Evolutionary conservation across 1,140 invertebrate genomes (phyloP).

Genomic region (Acromyrmex echinatior): DNA sequence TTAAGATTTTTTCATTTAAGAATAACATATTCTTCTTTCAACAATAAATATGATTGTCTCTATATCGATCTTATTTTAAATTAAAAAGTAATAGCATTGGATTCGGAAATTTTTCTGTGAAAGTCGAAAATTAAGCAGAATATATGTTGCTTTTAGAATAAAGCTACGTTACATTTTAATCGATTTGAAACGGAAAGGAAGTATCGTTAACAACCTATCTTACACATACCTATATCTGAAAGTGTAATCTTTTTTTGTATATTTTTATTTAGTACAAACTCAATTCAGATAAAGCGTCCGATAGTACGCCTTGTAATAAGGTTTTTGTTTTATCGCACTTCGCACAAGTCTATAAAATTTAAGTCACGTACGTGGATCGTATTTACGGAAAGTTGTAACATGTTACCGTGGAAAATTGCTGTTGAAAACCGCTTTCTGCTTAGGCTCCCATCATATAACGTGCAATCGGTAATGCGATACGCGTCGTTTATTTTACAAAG

Average conservation of each 20-base stretch:
- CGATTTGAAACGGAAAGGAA: background rate
- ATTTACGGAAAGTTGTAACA: constrained; percentile 39
- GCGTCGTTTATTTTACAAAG: constrained; percentile 20
- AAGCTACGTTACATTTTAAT: background rate
- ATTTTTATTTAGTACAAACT: background rate
- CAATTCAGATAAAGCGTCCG: background rate
- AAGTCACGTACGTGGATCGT: constrained; percentile 23
- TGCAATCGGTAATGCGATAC: constrained; percentile 42
- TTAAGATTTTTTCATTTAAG: too few species aligned
- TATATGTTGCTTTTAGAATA: background rate
- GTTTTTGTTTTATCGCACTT: background rate
- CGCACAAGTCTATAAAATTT: constrained; percentile 19
- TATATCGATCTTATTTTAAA: too few species aligned
- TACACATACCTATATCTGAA: background rate
- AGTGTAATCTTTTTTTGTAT: background rate
- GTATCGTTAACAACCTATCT: background rate
- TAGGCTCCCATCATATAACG: background rate
- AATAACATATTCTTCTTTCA: too few species aligned
- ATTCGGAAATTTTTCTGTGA: background rate
- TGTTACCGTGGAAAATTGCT: constrained; percentile 32
- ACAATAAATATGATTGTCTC: too few species aligned
- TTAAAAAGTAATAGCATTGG: background rate
- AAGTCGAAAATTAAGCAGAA: background rate
- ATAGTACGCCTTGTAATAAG: constrained; percentile 2
- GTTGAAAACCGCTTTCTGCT: constrained; percentile 40